Evolutionary conservation across 2,113 vertebrate genomes (phyloP), one percentile per base, ranked within the genome.

Genomic region (Piprites chloris): DNA sequence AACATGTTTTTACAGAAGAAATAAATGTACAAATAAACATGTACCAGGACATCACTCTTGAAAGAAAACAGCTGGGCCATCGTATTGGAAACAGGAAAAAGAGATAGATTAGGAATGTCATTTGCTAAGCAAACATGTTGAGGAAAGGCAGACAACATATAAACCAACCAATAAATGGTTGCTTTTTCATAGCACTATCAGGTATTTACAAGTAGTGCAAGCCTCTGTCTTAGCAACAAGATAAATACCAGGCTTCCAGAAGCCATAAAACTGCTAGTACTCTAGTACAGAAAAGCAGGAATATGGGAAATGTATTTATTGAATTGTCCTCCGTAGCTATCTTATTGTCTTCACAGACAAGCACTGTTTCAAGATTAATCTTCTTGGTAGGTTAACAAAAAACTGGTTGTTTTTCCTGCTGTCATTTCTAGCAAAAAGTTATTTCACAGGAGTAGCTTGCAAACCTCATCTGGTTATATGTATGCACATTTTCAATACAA

Each of bases 151-250:
- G 85, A 85, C 39, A 80, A 85, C 13, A 2, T 21, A 85, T n/a
- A 94, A 72, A 75, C 50, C 71, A 73, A 39, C 72, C 65, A 90
- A 84, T 94, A 92, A 93, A 95, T 94, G 7, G 53, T 3, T 74
- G 28, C 0, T 33, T 89, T 93, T 69, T 33, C 82, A 83, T 63
- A 74, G 75, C 67, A 59, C 35, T 50, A 58, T 88, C 85, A 85
- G 81, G 46, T 65, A 87, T 95, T 95, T 95, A 72, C 71, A 87
- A 85, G 88, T 46, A 89, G 76, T 77, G 59, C 83, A 92, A 94
- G 49, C 30, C 63, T 90, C 65, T 90, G 62, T 80, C 91, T 59
- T 95, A 91, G 82, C 89, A 96, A 95, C 46, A 73, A 85, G 81
- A 87, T 85, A 89, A 94, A 94, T 67, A 74, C 8, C 22, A 62